Conservation (phyloP, 2,888 invertebrate genomes). For the Lampropteryx suffumata region DNA sequence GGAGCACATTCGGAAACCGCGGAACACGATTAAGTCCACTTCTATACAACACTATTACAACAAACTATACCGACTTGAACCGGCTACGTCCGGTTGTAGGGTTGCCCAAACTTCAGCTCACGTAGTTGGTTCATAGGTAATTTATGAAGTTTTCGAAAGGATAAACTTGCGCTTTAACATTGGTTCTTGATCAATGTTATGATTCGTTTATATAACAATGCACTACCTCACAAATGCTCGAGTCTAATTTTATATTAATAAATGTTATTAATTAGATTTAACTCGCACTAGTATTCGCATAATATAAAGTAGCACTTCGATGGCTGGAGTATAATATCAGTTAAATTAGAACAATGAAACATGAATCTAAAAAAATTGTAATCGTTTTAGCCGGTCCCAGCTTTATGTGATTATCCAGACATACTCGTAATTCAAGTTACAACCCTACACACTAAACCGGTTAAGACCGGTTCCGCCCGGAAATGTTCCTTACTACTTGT, state of each 20-base stretch:
- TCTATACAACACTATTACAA: constrained; percentile 54
- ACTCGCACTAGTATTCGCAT: no score
- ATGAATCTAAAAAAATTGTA: background rate
- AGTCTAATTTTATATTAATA: no score
- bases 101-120: constrained; percentile 42
- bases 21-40: constrained; percentile 60
- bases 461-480: constrained; percentile 61
- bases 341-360: background rate
- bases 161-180: constrained; percentile 13
- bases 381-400: background rate
- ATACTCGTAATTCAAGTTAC: constrained; percentile 11
- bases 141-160: constrained; percentile 20
- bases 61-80: constrained; percentile 50
- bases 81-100: constrained; percentile 40
- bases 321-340: no score
- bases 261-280: no score
- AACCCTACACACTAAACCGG: constrained; percentile 52
- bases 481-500: constrained; percentile 68
- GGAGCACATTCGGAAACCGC: constrained; percentile 56
- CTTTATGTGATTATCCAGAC: background rate
- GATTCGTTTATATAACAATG: constrained; percentile 5
- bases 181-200: constrained; percentile 21
- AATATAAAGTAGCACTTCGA: no score
- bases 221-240: background rate
- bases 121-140: constrained; percentile 22